Conservation (phyloP, 1,140 invertebrate species). For the Pissodes strobi region DNA sequence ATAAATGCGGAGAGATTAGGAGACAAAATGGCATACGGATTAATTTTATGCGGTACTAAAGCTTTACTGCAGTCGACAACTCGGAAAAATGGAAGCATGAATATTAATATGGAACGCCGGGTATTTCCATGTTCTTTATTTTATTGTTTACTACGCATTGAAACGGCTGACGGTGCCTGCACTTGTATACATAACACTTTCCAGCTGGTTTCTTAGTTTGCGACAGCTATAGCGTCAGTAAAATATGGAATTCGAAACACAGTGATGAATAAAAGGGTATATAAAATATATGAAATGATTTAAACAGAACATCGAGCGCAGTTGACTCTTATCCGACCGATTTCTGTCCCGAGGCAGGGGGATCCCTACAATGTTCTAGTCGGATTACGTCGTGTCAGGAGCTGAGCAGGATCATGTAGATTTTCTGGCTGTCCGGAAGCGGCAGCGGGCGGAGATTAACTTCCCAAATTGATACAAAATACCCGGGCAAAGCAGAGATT, state of each 20-base stretch:
- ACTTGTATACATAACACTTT: neutral
- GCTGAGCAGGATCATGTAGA: slow-evolving; percentile 15
- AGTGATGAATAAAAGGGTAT: no score
- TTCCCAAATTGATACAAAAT: slow-evolving; percentile 21
- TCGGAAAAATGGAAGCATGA: slow-evolving; percentile 23
- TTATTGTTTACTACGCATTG: neutral
- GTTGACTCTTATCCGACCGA: no score
- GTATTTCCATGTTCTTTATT: slow-evolving; percentile 12
- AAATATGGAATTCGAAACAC: no score
- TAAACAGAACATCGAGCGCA: no score
- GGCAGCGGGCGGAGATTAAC: slow-evolving; percentile 3
- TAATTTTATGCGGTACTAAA: slow-evolving; percentile 21
- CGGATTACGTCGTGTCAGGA: slow-evolving; percentile 27
- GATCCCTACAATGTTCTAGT: no score
- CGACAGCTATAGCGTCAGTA: no score
- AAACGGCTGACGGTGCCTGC: neutral
- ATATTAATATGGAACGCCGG: slow-evolving; percentile 14
- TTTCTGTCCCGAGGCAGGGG: no score
- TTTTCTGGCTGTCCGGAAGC: slow-evolving; percentile 2
- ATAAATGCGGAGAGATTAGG: slow-evolving; percentile 20
- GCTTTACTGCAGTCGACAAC: slow-evolving; percentile 14
- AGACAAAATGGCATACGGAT: slow-evolving; percentile 10
- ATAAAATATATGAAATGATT: no score
- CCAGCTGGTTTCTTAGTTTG: no score
- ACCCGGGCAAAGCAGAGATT: no score